These are phyloP conservation scores for Salvator merianae DNA, from an alignment of 2,113 vertebrate genomes.

Conservation along the genomic window DNA sequence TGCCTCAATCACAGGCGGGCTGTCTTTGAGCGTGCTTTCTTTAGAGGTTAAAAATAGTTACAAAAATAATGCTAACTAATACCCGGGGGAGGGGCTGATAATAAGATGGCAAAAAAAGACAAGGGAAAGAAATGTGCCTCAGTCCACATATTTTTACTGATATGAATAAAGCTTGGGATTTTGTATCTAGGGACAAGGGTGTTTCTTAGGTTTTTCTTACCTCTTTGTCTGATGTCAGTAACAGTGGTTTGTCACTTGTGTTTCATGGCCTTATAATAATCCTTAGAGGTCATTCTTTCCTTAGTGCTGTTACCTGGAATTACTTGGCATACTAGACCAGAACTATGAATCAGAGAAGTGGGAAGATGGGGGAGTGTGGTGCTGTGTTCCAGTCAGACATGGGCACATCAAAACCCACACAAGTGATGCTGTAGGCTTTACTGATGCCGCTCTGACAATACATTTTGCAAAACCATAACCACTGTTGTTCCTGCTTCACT, in stretches of 20 bases:
- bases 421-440: too few relatives aligned
- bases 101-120: conserved; percentile 37
- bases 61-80: conserved; percentile 20
- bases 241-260: background rate
- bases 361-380: too few relatives aligned
- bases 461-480: too few relatives aligned
- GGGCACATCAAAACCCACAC: too few relatives aligned
- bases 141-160: conserved; percentile 49
- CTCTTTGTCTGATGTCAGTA: background rate
- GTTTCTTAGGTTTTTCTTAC: conserved; percentile 28
- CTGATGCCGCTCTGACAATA: too few relatives aligned
- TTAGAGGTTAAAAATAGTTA: conserved; percentile 49
- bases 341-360: too few relatives aligned
- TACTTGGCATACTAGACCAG: too few relatives aligned
- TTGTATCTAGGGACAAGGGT: background rate
- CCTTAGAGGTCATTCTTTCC: background rate
- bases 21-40: conserved; percentile 17
- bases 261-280: too few relatives aligned
- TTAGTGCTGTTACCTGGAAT: conserved; percentile 2
- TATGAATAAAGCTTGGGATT: conserved; percentile 41
- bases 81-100: conserved; percentile 21
- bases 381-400: too few relatives aligned
- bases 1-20: conserved; percentile 29
- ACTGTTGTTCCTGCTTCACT: too few relatives aligned
- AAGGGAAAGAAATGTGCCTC: conserved; percentile 9